Conservation (phyloP, 2,113 vertebrate genomes). For the Python bivittatus region DNA sequence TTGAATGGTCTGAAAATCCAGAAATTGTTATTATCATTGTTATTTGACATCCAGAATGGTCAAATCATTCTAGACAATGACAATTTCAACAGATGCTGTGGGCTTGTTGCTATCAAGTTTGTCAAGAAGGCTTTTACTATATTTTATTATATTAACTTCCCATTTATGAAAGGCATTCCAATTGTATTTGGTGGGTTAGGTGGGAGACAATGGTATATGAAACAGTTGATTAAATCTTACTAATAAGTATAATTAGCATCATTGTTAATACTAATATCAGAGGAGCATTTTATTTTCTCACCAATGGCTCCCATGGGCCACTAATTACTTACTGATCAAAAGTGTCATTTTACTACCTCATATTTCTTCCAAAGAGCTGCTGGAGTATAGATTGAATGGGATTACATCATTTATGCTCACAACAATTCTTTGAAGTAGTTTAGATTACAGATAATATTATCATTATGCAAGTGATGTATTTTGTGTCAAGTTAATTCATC, state of each 20-base stretch:
- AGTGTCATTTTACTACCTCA: not conserved
- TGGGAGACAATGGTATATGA: not conserved
- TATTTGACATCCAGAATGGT: not conserved
- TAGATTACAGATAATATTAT: not conserved
- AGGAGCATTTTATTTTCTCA: not conserved
- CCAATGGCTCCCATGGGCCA: not conserved
- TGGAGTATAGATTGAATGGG: too few relatives aligned
- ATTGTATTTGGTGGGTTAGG: not conserved
- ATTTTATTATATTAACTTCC: not conserved
- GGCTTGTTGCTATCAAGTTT: not conserved
- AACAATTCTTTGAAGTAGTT: not conserved
- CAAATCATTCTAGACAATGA: not conserved
- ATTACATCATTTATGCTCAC: not conserved
- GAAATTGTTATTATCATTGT: not conserved
- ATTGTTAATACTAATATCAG: not conserved
- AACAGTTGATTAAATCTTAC: not conserved
- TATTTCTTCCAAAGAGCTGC: not conserved
- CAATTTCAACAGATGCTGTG: not conserved
- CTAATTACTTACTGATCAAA: not conserved
- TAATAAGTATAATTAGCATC: not conserved
- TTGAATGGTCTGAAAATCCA: not conserved
- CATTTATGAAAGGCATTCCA: not conserved
- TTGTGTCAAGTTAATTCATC: not conserved
- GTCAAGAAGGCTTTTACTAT: not conserved
- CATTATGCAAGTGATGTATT: not conserved